Conservation (phyloP, 2,113 vertebrate genomes). For the Beaufortia kweichowensis region DNA sequence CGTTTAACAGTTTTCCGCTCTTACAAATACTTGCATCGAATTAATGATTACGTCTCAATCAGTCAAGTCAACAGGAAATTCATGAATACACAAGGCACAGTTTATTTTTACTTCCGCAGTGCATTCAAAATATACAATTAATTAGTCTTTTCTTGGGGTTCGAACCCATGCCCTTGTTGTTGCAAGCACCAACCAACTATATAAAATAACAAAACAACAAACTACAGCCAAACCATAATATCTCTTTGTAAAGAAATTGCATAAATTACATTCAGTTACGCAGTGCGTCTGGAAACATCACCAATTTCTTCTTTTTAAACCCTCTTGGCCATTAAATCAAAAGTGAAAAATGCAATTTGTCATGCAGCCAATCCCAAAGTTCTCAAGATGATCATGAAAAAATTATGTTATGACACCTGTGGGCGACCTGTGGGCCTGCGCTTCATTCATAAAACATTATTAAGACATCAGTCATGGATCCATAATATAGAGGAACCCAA, state of each 20-base stretch:
- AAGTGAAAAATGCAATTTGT: background rate
- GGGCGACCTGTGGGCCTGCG: slow-evolving; percentile 1
- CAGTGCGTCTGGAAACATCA: background rate
- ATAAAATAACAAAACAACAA: too few relatives aligned
- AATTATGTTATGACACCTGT: slow-evolving; percentile 21
- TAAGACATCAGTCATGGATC: slow-evolving; percentile 19
- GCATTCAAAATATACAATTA: too few relatives aligned
- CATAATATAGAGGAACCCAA: slow-evolving; percentile 8
- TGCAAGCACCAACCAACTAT: too few relatives aligned
- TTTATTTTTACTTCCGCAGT: too few relatives aligned
- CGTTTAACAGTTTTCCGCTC: background rate
- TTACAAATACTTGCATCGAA: background rate
- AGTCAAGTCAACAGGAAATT: too few relatives aligned
- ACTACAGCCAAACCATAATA: too few relatives aligned
- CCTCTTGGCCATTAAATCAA: slow-evolving; percentile 28
- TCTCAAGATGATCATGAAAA: background rate
- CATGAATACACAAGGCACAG: too few relatives aligned
- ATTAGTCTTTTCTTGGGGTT: too few relatives aligned
- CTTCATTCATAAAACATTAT: slow-evolving; percentile 35
- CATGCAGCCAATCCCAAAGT: background rate
- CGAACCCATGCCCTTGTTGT: too few relatives aligned
- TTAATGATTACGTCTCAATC: too few relatives aligned
- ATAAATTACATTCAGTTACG: background rate
- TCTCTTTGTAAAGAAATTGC: too few relatives aligned
- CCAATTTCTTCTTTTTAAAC: background rate